These are phyloP conservation scores for Ceratosolen fusciceps DNA, from an alignment of 1,140 invertebrate species.

Conservation along the genomic window DNA sequence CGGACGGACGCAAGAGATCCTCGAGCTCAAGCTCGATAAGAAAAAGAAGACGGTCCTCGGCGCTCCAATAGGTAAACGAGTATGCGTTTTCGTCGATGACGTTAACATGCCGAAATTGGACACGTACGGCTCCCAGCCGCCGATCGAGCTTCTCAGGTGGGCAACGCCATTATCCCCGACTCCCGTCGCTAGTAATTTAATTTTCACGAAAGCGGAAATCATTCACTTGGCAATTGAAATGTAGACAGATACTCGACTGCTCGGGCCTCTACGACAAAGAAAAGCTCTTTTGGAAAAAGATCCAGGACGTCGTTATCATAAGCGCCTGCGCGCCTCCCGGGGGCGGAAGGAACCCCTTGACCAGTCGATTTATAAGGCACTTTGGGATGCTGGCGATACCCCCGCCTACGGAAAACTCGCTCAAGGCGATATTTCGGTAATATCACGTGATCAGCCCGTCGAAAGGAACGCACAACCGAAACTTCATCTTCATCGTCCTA, in stretches of 20 bases:
- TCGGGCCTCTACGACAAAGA: slow-evolving; percentile 88
- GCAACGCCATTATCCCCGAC: neutral
- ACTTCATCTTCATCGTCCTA: no score
- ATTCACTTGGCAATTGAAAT: no score
- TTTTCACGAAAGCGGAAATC: no score
- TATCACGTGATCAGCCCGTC: no score
- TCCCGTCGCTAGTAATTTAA: no score
- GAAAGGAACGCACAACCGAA: no score
- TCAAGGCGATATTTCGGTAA: slow-evolving; percentile 86
- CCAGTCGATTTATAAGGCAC: slow-evolving; percentile 87
- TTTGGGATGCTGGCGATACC: slow-evolving; percentile 86
- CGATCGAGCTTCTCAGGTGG: slow-evolving; percentile 88
- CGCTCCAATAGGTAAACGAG: slow-evolving; percentile 86
- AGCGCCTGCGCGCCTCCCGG: slow-evolving; percentile 90
- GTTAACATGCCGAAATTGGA: slow-evolving; percentile 91
- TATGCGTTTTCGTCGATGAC: slow-evolving; percentile 92
- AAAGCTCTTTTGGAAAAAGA: slow-evolving; percentile 88
- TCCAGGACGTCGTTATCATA: slow-evolving; percentile 87
- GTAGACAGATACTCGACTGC: slow-evolving; percentile 86
- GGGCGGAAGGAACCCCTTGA: slow-evolving; percentile 87
- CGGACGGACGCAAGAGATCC: slow-evolving; percentile 83
- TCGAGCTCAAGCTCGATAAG: slow-evolving; percentile 86
- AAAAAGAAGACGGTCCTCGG: slow-evolving; percentile 86
- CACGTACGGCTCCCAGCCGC: slow-evolving; percentile 89
- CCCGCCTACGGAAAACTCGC: slow-evolving; percentile 80